Evolutionary conservation across 2,797 vertebrate genomes (phyloP).

Genomic region (Pantherophis vulpinus): DNA sequence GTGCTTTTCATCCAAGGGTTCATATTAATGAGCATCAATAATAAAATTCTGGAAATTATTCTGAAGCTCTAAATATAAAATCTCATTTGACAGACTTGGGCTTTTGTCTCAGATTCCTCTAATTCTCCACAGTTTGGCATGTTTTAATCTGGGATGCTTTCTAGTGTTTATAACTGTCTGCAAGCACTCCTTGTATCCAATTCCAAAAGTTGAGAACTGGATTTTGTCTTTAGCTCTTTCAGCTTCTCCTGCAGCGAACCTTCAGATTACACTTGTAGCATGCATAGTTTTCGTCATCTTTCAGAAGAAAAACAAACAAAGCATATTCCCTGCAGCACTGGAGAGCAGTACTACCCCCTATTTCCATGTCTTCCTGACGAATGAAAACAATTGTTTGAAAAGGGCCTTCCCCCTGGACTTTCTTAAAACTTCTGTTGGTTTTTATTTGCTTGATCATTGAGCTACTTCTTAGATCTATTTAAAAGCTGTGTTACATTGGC

Average conservation of each 20-base stretch:
- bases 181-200: neutral
- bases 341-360: neutral
- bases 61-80: neutral
- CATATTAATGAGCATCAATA: neutral
- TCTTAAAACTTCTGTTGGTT: neutral
- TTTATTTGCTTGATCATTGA: neutral
- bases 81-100: neutral
- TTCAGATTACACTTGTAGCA: neutral
- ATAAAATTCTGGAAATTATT: neutral
- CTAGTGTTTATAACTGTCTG: neutral
- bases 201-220: neutral
- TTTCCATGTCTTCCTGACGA: neutral
- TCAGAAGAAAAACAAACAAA: neutral
- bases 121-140: neutral
- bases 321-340: neutral
- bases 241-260: neutral
- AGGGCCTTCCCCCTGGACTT: neutral
- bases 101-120: neutral
- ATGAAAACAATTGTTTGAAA: neutral
- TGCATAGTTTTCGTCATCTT: neutral
- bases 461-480: neutral
- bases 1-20: neutral
- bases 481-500: neutral
- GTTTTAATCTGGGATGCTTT: neutral
- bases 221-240: neutral